Base-by-base conservation (phyloP, 2,888 invertebrate species). In the Acleris emargana region DNA sequence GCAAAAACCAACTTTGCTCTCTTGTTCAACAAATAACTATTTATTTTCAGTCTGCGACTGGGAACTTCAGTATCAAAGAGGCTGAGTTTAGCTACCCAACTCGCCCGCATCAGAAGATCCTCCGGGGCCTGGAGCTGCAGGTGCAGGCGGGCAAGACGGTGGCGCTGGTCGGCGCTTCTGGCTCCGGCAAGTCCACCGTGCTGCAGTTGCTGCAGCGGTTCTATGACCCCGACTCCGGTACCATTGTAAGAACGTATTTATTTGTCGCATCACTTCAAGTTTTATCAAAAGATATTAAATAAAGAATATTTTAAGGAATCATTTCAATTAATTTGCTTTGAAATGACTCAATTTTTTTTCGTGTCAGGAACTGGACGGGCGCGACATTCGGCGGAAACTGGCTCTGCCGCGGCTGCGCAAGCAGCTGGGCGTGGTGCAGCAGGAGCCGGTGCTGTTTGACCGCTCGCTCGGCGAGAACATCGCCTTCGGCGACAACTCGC, bases 371-470 rank as follows among this genome's bases (percentile, higher is more conserved):
- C 72, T 94, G 67, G 94, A 94, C 72, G 93, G 93, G 5, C 84
- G 94, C 4, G 93, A 95, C 76, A 93, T 94, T 43, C 90, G 93
- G n/a, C 81, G 82, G 0, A 80, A 86, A 3, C 85, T 97, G 68
- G 95, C 96, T 16, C 82, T 97, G 18, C 91, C 94, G 1, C 94
- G 94, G 68, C 85, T 97, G 45, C 93, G 98, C 45, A 93, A 94
- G 9, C 96, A 96, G 79, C 90, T 97, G 67, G 97, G 97, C 1
- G 94, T 97, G 50, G 95, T 98, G 2, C 96, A 96, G 4, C 97
- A 97, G 85, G 97, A 97, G 76, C 97, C 97, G 0, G 95, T 96
- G 11, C 93, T 97, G 1, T 97, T 97, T 86, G 96, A 97, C 81
- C 93, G 96, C 64, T 96, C 96, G 32, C 95, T 97, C 59, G 95